Base-by-base conservation (phyloP, 2,888 invertebrate genomes). In the Iselma pallidipennis region DNA sequence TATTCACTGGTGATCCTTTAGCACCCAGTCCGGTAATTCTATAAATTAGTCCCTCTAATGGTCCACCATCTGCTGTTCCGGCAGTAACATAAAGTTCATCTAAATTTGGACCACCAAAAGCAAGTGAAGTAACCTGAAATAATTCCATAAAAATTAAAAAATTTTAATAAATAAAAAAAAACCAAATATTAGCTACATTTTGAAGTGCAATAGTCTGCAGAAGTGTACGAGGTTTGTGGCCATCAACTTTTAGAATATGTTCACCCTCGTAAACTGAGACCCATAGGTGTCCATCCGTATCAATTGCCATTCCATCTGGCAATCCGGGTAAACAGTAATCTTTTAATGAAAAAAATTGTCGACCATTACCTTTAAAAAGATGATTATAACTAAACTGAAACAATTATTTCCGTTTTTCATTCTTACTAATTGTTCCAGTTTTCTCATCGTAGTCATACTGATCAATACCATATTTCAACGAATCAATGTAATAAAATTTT, bases 271-370 rank as follows among this genome's bases (percentile, higher is more conserved):
- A 92, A 75, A 89, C 88, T 55, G 91, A 91, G 33, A 93, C 85
- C 90, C 92, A 93, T 7, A 93, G 82, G 76, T 90, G 89, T 7
- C 89, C 92, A 64, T 91, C 88, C 91, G 91, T n/a, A n/a, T n/a
- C n/a, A n/a, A n/a, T n/a, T n/a, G n/a, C n/a, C n/a, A n/a, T n/a
- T n/a, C n/a, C n/a, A 80, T 91, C 91, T 54, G 88, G 88, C 69
- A 88, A 83, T 12, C 86, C 83, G 10, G 74, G 71, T 42, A 83
- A 74, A 33, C 77, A 76, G 59, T 81, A 75, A 28, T 77, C 73
- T 28, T 75, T 75, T 71, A 88, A 85, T 71, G 86, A 83, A 76
- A 88, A 90, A 49, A 89, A 80, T 1, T 83, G 79, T 63, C 83
- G 83, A 4, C 87, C 85, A 74, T 88, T 89, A 25, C 85, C 89